Conservation (phyloP, 2,888 invertebrate genomes). For the Sthenelais limicola region DNA sequence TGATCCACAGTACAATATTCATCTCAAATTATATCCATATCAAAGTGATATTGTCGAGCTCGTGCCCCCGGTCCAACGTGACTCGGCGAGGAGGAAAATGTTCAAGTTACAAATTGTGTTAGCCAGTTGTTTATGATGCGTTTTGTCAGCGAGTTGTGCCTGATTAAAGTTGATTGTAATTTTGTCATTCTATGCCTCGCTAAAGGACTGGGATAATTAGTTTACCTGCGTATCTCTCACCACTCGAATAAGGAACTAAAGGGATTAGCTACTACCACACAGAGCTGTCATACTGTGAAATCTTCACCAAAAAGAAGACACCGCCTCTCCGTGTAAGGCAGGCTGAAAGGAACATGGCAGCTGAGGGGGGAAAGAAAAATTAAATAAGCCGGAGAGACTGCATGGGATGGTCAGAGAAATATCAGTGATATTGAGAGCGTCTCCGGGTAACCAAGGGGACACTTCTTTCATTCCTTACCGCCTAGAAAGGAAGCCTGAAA, state of each 20-base stretch:
- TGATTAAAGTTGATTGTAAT: slow-evolving; percentile 39
- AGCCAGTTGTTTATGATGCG: neutral
- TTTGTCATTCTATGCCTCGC: slow-evolving; percentile 15
- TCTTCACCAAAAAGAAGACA: too few relatives aligned
- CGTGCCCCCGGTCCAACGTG: too few relatives aligned
- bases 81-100: slow-evolving; percentile 23
- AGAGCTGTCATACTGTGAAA: slow-evolving; percentile 26
- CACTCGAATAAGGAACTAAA: slow-evolving; percentile 19
- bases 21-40: slow-evolving; percentile 25
- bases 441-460: too few relatives aligned
- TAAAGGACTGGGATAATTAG: slow-evolving; percentile 29
- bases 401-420: too few relatives aligned
- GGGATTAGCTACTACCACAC: slow-evolving; percentile 28
- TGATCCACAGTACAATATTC: slow-evolving; percentile 14
- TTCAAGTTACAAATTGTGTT: slow-evolving; percentile 38
- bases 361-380: too few relatives aligned
- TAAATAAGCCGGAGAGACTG: too few relatives aligned
- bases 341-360: too few relatives aligned
- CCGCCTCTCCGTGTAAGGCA: too few relatives aligned
- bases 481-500: too few relatives aligned
- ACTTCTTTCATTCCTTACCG: too few relatives aligned
- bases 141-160: neutral
- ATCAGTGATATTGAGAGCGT: too few relatives aligned
- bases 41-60: slow-evolving; percentile 29
- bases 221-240: slow-evolving; percentile 32